These are phyloP conservation scores for Limosa lapponica DNA, from an alignment of 2,797 vertebrate species.

Conservation along the genomic window DNA sequence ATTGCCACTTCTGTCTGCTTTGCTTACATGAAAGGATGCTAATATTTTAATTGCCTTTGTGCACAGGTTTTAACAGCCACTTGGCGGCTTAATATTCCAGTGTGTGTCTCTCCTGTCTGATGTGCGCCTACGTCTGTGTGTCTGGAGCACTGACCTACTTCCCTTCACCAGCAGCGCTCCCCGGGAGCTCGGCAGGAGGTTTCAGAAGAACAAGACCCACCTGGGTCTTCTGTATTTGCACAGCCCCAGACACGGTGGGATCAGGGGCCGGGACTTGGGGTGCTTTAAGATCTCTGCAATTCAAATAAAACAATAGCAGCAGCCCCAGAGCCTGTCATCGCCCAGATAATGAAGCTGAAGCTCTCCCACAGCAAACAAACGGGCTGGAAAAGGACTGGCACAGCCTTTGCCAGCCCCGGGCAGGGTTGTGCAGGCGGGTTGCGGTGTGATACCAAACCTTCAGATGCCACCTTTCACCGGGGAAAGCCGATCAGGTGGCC, in stretches of 20 bases:
- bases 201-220: neutral
- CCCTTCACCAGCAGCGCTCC: neutral
- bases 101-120: neutral
- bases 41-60: constrained; percentile 9
- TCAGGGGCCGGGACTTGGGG: neutral
- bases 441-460: neutral
- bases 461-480: rapidly evolving
- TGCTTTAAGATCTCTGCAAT: neutral
- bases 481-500: rapidly evolving
- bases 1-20: neutral
- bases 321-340: neutral
- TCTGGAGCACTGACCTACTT: constrained; percentile 17
- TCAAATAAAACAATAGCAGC: neutral
- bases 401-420: rapidly evolving
- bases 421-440: neutral
- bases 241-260: neutral
- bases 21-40: constrained; percentile 9
- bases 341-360: neutral
- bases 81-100: neutral
- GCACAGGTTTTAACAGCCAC: neutral
- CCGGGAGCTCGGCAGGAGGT: neutral
- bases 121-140: neutral
- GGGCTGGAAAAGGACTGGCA: neutral
- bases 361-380: neutral
- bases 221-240: neutral